Percentiles rank a stretch among this genome's conserved stretches.
phyloP scores from a whole-genome alignment of 2,113 vertebrate genomes.

The Dunckerocampus dactyliophorus region DNA sequence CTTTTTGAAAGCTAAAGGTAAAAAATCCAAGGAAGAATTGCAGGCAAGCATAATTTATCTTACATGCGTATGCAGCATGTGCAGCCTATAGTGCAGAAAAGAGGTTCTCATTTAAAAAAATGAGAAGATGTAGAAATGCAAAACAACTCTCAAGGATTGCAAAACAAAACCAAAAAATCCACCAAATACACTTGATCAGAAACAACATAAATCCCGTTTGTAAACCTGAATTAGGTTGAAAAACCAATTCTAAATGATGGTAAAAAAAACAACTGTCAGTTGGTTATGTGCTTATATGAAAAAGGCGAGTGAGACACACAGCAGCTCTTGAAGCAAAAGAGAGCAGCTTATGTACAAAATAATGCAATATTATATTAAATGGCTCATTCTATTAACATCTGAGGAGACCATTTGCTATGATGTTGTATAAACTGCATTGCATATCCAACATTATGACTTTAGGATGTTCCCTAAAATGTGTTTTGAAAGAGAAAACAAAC shows the following conservation, averaged over 20 bases:
- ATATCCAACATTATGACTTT: slow-evolving; percentile 12
- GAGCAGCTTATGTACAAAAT: not conserved
- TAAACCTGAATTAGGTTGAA: not conserved
- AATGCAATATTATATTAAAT: not conserved
- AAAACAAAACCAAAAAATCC: not conserved
- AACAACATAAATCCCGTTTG: not conserved
- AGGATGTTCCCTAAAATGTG: slow-evolving; percentile 25
- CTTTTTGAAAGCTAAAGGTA: not conserved
- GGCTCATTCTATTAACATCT: not conserved
- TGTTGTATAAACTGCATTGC: not conserved
- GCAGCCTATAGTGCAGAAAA: not conserved
- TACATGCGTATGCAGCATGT: not conserved
- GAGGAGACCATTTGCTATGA: not conserved
- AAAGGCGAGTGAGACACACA: slow-evolving; percentile 20
- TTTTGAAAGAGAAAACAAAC: slow-evolving; percentile 14
- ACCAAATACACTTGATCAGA: not conserved
- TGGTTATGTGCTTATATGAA: slow-evolving; percentile 22
- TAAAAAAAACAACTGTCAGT: slow-evolving; percentile 15
- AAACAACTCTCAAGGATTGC: not conserved
- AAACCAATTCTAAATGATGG: not conserved
- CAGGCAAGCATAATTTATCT: not conserved
- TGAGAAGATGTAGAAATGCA: not conserved
- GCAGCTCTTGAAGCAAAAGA: slow-evolving; percentile 15
- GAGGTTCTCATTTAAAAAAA: not conserved
- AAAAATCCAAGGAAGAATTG: not conserved